A percentile compares a stretch with the other conserved stretches of the same genome.
Conservation (phyloP, 1,140 invertebrate species). For the Papilio polyxenes region DNA sequence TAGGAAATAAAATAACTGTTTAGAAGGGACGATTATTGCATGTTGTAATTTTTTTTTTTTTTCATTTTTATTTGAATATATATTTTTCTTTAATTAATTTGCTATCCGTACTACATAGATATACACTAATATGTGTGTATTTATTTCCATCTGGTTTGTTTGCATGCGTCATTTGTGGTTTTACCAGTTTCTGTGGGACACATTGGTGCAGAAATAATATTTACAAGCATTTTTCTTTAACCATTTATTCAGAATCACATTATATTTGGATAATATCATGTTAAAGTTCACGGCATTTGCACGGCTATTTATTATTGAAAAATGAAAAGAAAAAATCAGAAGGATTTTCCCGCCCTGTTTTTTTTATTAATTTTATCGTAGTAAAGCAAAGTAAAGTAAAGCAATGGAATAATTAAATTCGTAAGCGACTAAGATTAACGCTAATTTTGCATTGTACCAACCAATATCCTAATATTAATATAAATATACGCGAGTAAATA, state of each 20-base stretch:
- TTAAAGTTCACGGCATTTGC: not conserved
- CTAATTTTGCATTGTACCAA: no score
- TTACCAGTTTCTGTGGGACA: conserved; percentile 54
- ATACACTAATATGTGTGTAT: conserved; percentile 15
- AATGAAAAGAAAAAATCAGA: not conserved
- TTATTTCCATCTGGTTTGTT: conserved; percentile 37
- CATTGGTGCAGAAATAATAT: not conserved
- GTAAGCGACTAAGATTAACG: no score
- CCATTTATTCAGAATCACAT: conserved; percentile 10
- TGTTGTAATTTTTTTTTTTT: no score
- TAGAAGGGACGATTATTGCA: no score
- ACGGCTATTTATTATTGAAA: not conserved
- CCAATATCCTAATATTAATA: no score
- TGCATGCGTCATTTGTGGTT: conserved; percentile 54
- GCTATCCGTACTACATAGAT: conserved; percentile 40
- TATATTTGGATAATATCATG: not conserved
- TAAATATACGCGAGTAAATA: no score
- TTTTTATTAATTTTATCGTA: no score
- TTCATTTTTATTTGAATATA: not conserved
- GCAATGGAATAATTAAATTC: no score
- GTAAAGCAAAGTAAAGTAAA: no score
- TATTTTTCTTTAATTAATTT: not conserved
- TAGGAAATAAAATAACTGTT: no score
- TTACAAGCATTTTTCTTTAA: conserved; percentile 48
- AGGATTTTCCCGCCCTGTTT: no score